A percentile compares a stretch with the other conserved stretches of the same genome.
These are phyloP conservation scores for Pristionchus japonicus DNA, from an alignment of 2,888 invertebrate species.

Conservation along the genomic window DNA sequence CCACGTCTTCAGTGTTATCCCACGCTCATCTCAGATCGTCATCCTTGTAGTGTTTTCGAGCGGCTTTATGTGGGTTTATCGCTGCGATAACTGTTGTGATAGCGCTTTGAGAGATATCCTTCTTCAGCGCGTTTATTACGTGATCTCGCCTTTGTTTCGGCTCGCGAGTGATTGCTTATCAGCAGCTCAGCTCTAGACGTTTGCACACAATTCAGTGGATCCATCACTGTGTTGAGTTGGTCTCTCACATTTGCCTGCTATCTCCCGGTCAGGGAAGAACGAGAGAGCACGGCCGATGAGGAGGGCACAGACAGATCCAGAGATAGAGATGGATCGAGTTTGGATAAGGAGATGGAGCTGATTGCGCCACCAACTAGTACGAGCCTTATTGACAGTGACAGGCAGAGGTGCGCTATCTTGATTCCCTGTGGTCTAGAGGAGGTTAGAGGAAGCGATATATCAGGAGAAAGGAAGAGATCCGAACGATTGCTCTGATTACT, in stretches of 20 bases:
- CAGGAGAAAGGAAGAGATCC: not conserved
- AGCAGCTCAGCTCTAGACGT: not conserved
- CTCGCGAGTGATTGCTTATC: not conserved
- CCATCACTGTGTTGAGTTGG: not conserved
- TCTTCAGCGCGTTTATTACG: not conserved
- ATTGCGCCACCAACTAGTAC: constrained; percentile 19
- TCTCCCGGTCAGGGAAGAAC: not conserved
- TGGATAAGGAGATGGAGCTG: not conserved
- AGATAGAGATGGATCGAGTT: constrained; percentile 12
- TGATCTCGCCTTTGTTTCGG: constrained; percentile 10
- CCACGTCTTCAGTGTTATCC: not conserved
- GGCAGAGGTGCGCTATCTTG: not conserved
- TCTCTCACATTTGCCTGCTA: not conserved
- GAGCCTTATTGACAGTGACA: constrained; percentile 28
- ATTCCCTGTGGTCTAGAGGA: not conserved
- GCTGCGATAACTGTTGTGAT: not conserved
- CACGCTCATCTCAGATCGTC: not conserved
- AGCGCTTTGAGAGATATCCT: too few relatives aligned
- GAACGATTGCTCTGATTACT: too few relatives aligned
- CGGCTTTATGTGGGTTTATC: not conserved
- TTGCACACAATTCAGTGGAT: not conserved
- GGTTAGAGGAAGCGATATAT: not conserved
- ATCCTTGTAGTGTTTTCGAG: not conserved
- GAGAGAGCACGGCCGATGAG: too few relatives aligned
- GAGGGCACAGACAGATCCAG: not conserved